phyloP scores from a whole-genome alignment of 2,888 invertebrate genomes.

The Drosophila leonis region DNA sequence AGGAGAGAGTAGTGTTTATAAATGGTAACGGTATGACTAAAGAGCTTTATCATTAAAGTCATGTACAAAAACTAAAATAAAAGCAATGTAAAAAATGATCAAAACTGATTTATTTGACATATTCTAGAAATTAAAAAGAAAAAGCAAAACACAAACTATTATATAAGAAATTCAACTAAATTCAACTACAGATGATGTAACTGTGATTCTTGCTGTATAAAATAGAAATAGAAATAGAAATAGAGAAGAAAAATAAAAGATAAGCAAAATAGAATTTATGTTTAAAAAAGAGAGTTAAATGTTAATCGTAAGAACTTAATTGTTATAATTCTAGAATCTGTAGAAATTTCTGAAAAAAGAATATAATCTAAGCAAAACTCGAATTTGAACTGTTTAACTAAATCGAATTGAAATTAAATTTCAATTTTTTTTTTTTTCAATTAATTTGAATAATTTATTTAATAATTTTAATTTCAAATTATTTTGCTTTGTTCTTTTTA shows the following conservation, averaged over 20 bases:
- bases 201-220: constrained; percentile 67
- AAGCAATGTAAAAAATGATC: constrained; percentile 9
- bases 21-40: constrained; percentile 9
- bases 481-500: constrained; percentile 32
- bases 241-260: constrained; percentile 26
- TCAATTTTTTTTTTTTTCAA: not conserved
- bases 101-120: constrained; percentile 31
- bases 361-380: constrained; percentile 5
- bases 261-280: constrained; percentile 15
- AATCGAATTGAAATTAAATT: constrained; percentile 1
- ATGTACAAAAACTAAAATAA: constrained; percentile 3
- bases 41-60: constrained; percentile 13
- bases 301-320: constrained; percentile 7
- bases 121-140: not conserved
- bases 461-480: constrained; percentile 14
- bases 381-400: not conserved
- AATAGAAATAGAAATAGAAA: constrained; percentile 47
- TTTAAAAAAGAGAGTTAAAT: constrained; percentile 9
- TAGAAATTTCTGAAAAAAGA: constrained; percentile 23
- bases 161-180: constrained; percentile 24
- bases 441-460: constrained; percentile 17
- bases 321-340: not conserved
- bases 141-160: constrained; percentile 28
- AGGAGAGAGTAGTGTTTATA: constrained; percentile 17
- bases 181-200: constrained; percentile 60